Evolutionary conservation across 2,113 vertebrate genomes (phyloP), one percentile per base, ranked within the genome.

Genomic region (Eubucco bourcierii): DNA sequence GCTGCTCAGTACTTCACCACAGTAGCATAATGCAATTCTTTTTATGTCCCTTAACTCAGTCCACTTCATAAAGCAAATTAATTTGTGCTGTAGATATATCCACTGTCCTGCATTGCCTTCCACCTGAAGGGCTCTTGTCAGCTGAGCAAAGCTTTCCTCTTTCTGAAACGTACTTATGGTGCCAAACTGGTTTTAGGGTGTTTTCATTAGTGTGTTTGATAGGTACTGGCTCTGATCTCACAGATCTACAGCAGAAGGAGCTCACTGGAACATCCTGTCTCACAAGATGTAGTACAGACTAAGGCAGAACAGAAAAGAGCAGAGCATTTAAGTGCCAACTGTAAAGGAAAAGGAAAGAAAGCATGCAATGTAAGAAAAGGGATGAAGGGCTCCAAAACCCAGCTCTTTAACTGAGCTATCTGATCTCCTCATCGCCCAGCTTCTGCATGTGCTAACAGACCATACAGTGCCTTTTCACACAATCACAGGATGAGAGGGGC

Each of bases 1-100:
- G 34, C 47, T 67, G 24, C n/a, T 81, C 24, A 14, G 61, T 60
- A 83, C 73, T 80, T 80, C 80, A 80, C 16, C 31, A 12, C 52
- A 90, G 79, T 34, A 64, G 65, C 73, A 53, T 52, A 80, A 70
- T 53, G 34, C 68, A 77, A 61, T 52, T 87, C 59, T 91, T 93
- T 90, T 88, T 71, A 76, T 53, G 77, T 39, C 89, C 68, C 93
- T 91, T 87, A 83, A 90, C 27, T 94, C 52, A 72, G 70, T 23
- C n/a, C 66, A 78, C 84, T 92, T 90, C 84, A 94, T 59, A 90
- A 95, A 95, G 76, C 37, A 55, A 96, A 95, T 88, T 96, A 73
- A 95, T 93, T 94, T 87, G 27, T 91, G 55, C 70, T 86, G 33
- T 46, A 95, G 80, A 70, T 58, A 15, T 37, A 84, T 83, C 91